Conservation (phyloP, 1,140 invertebrate genomes). For the Bilobella aurantiaca region DNA sequence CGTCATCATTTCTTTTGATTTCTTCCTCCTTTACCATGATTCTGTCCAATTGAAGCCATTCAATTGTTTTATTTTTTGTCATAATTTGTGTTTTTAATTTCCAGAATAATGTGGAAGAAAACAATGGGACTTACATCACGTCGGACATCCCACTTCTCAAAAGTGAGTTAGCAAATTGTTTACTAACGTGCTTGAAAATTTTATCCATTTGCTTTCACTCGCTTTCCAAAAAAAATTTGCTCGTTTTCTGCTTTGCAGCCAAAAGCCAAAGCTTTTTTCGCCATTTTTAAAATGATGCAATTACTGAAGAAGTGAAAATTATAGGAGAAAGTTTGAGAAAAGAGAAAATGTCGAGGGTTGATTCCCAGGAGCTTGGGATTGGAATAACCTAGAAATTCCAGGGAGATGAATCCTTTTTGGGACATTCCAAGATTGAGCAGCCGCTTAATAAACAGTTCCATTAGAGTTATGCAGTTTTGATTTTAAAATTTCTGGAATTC, state of each 20-base stretch:
- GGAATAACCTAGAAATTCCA: not conserved
- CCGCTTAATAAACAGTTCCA: not conserved
- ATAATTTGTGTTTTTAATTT: conserved; percentile 38
- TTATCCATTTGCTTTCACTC: not conserved
- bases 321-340: not conserved
- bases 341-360: not conserved
- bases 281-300: not conserved
- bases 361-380: not conserved
- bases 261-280: not conserved
- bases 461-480: conserved; percentile 1
- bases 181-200: not conserved
- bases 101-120: conserved; percentile 72
- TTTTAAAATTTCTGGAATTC: conserved; percentile 3
- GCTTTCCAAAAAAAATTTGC: not conserved
- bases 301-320: not conserved
- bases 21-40: not conserved
- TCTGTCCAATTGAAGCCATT: no score
- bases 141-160: conserved; percentile 68
- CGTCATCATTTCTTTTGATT: conserved; percentile 5
- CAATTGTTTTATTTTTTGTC: conserved; percentile 7
- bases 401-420: not conserved
- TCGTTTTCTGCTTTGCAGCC: no score
- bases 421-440: not conserved
- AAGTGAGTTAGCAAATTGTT: conserved; percentile 57
- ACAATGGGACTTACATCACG: conserved; percentile 69